phyloP scores from a whole-genome alignment of 2,113 vertebrate species.

The Smithornis capensis region DNA sequence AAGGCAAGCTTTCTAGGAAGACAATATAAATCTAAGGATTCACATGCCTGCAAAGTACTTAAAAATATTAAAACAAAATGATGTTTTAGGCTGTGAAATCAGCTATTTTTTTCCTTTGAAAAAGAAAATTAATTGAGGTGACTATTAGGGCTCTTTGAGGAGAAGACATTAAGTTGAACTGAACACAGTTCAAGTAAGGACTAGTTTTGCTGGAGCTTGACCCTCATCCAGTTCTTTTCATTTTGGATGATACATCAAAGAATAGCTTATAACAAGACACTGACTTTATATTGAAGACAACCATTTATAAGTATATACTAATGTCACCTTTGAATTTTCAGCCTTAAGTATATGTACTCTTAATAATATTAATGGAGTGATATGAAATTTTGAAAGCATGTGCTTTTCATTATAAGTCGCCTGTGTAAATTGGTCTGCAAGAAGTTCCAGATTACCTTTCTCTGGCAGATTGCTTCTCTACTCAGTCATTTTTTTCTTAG shows the following conservation, averaged over 20 bases:
- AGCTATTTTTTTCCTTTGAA: not conserved
- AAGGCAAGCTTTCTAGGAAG: not conserved
- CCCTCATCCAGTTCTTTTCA: not conserved
- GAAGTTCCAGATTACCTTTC: not conserved
- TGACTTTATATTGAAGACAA: conserved; percentile 25
- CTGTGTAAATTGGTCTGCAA: not conserved
- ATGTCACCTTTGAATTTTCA: conserved; percentile 13
- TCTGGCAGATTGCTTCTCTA: not conserved
- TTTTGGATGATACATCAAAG: not conserved
- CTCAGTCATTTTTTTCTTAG: not conserved
- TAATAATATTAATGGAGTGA: not conserved
- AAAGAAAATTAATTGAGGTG: not conserved
- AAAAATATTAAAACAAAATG: not conserved
- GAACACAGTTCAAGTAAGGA: not conserved
- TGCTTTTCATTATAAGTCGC: not conserved
- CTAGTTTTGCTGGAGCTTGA: not conserved
- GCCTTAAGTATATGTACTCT: not conserved
- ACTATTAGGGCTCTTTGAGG: not conserved
- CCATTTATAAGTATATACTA: conserved; percentile 21
- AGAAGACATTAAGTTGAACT: not conserved
- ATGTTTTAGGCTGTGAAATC: not conserved
- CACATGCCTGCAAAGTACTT: not conserved
- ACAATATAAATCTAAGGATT: not conserved
- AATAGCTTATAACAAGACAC: conserved; percentile 8
- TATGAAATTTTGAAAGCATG: not conserved